Evolutionary conservation across 2,797 vertebrate species (phyloP).

Genomic region (Pampus argenteus): DNA sequence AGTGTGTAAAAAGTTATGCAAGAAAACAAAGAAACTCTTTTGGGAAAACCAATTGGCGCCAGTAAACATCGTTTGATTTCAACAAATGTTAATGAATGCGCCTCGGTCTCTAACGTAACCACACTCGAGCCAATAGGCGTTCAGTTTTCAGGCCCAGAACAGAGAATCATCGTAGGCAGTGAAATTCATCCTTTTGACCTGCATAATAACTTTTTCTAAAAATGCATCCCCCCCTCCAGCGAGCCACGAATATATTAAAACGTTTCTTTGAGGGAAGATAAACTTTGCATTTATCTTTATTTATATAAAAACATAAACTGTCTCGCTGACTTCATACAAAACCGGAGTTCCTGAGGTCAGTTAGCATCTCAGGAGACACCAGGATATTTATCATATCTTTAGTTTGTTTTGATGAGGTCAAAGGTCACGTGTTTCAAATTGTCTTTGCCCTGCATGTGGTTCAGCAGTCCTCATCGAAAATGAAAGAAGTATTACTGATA

Average conservation of each 20-base stretch:
- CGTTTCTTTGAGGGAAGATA: background rate
- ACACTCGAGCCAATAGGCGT: background rate
- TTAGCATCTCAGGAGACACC: slow-evolving; percentile 1
- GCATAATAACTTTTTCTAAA: slow-evolving; percentile 7
- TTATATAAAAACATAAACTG: background rate
- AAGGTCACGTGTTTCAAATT: background rate
- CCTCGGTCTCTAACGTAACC: background rate
- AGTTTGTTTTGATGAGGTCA: background rate
- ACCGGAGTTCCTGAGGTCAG: slow-evolving; percentile 4
- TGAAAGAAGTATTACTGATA: background rate
- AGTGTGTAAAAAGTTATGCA: background rate
- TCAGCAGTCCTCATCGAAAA: background rate
- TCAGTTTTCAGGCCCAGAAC: background rate
- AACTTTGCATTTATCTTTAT: background rate
- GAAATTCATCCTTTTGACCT: background rate
- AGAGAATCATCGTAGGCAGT: background rate
- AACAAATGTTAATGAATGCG: background rate
- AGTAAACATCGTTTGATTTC: background rate
- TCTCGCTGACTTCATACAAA: background rate
- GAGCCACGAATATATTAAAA: background rate
- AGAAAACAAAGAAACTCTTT: background rate
- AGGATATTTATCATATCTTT: background rate
- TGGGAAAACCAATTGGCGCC: background rate
- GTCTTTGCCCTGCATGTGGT: background rate
- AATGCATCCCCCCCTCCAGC: background rate